phyloP scores from a whole-genome alignment of 2,113 vertebrate species.

The Muscicapa adusta region DNA sequence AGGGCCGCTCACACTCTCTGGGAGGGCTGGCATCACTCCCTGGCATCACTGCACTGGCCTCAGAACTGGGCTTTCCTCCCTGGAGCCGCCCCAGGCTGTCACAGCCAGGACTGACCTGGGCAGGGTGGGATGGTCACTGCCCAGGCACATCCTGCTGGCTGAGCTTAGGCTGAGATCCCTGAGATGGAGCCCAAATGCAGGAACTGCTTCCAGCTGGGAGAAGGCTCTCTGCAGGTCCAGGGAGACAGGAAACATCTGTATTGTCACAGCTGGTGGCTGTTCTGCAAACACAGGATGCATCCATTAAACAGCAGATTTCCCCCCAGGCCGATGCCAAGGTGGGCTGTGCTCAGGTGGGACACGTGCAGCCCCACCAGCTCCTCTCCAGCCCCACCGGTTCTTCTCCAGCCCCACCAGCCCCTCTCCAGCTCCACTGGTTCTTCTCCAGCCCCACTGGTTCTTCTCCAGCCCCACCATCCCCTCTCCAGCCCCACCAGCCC shows the following conservation, averaged over 20 bases:
- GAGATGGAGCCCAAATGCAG: accelerated
- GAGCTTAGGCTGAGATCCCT: neutral
- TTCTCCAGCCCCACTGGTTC: neutral
- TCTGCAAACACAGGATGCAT: conserved; percentile 6
- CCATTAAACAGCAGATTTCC: neutral
- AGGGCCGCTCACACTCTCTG: accelerated
- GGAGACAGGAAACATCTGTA: conserved; percentile 61
- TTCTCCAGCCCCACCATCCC: neutral
- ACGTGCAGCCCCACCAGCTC: neutral
- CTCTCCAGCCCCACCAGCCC: neutral
- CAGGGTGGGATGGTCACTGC: neutral
- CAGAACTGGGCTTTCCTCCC: neutral
- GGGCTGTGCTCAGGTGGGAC: neutral
- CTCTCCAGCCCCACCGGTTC: neutral
- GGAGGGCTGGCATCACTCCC: neutral
- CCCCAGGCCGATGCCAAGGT: neutral
- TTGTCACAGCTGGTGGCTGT: neutral
- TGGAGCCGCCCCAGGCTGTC: neutral
- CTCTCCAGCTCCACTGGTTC: neutral
- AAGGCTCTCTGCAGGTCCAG: neutral
- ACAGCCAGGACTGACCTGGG: accelerated
- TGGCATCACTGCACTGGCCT: neutral
- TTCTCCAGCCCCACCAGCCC: neutral
- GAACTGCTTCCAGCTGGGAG: neutral
- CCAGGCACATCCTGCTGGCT: accelerated